Evolutionary conservation across 2,797 vertebrate genomes (phyloP).

Genomic region (Simalia tracyae): DNA sequence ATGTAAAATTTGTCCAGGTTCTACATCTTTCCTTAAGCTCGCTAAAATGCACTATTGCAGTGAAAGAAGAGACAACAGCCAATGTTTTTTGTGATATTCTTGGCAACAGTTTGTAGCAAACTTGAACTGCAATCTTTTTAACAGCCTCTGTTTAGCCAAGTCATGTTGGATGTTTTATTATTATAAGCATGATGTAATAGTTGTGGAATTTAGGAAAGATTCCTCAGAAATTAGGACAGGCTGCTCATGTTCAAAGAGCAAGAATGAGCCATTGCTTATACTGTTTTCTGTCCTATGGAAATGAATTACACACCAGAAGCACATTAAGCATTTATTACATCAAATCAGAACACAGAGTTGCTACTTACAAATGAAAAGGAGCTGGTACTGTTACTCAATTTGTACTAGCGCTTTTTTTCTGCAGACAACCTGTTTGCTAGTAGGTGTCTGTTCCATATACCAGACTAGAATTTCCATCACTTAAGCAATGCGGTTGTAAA

Average conservation of each 20-base stretch:
- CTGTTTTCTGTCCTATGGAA: background rate
- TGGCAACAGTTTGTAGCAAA: background rate
- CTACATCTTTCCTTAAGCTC: background rate
- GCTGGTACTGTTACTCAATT: background rate
- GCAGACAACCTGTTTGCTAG: background rate
- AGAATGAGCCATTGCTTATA: background rate
- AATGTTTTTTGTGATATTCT: background rate
- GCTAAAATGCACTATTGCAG: background rate
- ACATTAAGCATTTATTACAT: background rate
- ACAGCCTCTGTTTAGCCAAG: background rate
- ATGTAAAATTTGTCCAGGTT: background rate
- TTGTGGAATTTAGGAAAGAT: background rate
- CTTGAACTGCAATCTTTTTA: background rate
- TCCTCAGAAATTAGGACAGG: background rate
- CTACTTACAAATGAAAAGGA: background rate
- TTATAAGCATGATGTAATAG: background rate
- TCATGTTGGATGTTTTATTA: background rate
- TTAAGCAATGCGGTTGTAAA: background rate
- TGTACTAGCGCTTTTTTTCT: background rate
- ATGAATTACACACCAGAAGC: background rate
- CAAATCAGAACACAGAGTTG: background rate
- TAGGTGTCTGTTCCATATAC: background rate
- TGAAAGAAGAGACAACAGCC: background rate
- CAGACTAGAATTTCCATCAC: background rate
- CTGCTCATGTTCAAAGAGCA: too few species aligned